Evolutionary conservation across 2,113 vertebrate genomes (phyloP).

Genomic region (Odontesthes bonariensis): DNA sequence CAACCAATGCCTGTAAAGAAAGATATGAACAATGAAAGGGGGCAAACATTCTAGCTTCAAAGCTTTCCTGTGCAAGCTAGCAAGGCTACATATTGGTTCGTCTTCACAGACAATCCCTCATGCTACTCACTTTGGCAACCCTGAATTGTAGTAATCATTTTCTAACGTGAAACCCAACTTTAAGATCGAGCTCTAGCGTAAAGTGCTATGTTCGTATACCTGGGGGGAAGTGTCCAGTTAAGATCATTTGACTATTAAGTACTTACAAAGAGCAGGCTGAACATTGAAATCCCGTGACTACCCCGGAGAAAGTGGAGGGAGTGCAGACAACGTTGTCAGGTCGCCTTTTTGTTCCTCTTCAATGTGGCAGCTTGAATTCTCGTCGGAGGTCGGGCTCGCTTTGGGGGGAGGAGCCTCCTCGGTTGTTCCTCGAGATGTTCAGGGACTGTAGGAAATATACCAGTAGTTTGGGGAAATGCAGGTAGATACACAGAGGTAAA

Average conservation of each 20-base stretch:
- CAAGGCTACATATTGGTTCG: slow-evolving; percentile 41
- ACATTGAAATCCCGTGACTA: slow-evolving; percentile 88
- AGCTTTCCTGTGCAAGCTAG: slow-evolving; percentile 25
- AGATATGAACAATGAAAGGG: neutral
- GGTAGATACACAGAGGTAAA: too few species aligned
- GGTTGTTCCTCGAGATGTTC: slow-evolving; percentile 31
- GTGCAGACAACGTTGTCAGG: slow-evolving; percentile 72
- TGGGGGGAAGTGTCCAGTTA: neutral
- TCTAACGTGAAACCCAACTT: neutral
- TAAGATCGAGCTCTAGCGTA: neutral
- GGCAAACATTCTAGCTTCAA: neutral
- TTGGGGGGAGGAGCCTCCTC: slow-evolving; percentile 72
- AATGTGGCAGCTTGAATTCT: slow-evolving; percentile 75
- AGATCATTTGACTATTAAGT: neutral
- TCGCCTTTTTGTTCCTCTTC: slow-evolving; percentile 82
- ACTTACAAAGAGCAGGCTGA: slow-evolving; percentile 86
- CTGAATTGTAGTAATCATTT: neutral
- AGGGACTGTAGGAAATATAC: slow-evolving; percentile 32
- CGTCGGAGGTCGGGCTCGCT: slow-evolving; percentile 62
- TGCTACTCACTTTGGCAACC: slow-evolving; percentile 32
- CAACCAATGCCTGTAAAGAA: neutral
- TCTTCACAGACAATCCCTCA: slow-evolving; percentile 8
- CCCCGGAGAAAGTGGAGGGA: slow-evolving; percentile 83
- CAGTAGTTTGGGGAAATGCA: neutral
- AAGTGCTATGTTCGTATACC: neutral